phyloP scores from a whole-genome alignment of 2,888 invertebrate genomes.

The Nomada lathburiana region DNA sequence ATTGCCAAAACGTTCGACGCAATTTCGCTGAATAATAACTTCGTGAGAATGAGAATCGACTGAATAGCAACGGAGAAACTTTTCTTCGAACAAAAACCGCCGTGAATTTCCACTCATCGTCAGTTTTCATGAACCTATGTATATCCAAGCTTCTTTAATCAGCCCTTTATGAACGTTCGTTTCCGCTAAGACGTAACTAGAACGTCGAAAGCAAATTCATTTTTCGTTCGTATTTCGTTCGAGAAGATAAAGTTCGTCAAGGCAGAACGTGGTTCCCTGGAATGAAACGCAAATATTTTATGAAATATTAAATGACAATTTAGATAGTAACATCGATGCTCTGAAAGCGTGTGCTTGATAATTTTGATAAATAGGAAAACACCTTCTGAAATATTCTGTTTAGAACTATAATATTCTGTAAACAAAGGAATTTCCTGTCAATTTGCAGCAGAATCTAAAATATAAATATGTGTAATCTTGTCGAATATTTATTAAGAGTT shows the following conservation, averaged over 20 bases:
- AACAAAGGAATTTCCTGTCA: background rate
- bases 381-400: background rate
- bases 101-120: background rate
- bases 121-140: conserved; percentile 2
- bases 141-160: conserved; percentile 23
- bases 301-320: conserved; percentile 36
- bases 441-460: background rate
- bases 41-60: background rate
- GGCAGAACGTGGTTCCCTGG: conserved; percentile 9
- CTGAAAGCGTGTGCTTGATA: conserved; percentile 36
- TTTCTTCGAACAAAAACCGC: background rate
- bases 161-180: conserved; percentile 17
- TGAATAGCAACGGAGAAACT: too few species aligned
- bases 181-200: background rate
- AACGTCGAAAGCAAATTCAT: conserved; percentile 21
- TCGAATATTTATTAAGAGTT: background rate
- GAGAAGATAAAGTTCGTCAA: background rate
- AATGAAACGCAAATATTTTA: conserved; percentile 40
- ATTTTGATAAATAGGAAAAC: conserved; percentile 11
- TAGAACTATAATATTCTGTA: background rate
- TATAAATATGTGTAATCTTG: background rate
- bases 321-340: conserved; percentile 33
- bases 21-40: conserved; percentile 1
- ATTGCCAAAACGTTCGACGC: background rate
- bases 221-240: background rate